These are phyloP conservation scores for Trematomus bernacchii DNA, from an alignment of 2,797 vertebrate genomes.

Conservation along the genomic window DNA sequence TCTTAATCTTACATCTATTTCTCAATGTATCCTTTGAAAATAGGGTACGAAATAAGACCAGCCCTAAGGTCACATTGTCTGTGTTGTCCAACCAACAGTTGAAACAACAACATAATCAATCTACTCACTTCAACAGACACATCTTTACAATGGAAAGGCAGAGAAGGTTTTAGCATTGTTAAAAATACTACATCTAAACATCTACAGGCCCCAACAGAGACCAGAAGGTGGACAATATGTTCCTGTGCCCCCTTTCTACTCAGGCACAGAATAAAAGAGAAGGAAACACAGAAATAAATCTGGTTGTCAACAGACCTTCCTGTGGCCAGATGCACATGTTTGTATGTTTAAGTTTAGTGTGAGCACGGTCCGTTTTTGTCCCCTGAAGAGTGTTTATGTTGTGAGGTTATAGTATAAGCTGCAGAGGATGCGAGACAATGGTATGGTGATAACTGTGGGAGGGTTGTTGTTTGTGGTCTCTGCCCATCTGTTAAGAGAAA, in stretches of 20 bases:
- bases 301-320: conserved; percentile 34
- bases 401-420: conserved; percentile 36
- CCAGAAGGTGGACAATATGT: conserved; percentile 6
- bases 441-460: conserved; percentile 40
- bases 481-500: conserved; percentile 49
- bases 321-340: conserved; percentile 47
- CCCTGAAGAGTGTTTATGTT: conserved; percentile 62
- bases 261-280: conserved; percentile 34
- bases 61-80: not conserved
- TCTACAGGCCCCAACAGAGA: conserved; percentile 25
- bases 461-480: conserved; percentile 44
- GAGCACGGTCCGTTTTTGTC: conserved; percentile 36
- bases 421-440: conserved; percentile 58
- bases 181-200: not conserved
- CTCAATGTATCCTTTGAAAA: not conserved
- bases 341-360: conserved; percentile 46
- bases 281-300: conserved; percentile 46
- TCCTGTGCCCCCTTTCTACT: conserved; percentile 18
- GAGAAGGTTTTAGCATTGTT: not conserved
- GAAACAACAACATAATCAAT: not conserved
- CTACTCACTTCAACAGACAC: not conserved
- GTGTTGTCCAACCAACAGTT: not conserved
- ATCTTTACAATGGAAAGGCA: not conserved
- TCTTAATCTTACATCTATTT: too few species aligned
- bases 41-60: not conserved